Conservation (phyloP, 2,888 invertebrate species). For the Pelosia muscerda region DNA sequence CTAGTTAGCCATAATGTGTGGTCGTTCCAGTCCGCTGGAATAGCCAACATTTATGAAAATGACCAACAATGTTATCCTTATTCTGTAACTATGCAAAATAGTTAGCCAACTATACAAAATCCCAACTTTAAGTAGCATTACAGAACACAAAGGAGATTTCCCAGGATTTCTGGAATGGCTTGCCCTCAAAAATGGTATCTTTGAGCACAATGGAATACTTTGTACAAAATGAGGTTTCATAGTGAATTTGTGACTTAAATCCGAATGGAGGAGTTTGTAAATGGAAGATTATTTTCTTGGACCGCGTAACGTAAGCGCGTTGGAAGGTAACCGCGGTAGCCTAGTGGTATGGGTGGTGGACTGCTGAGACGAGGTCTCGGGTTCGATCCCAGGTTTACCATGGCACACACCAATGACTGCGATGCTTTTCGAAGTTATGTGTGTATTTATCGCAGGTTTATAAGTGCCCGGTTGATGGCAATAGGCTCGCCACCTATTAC, state of each 20-base stretch:
- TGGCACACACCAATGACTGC: too few relatives aligned
- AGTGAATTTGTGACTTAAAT: constrained; percentile 11
- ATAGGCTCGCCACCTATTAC: too few relatives aligned
- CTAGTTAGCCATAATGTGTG: too few relatives aligned
- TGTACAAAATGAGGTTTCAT: neutral
- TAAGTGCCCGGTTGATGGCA: too few relatives aligned
- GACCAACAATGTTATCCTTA: neutral
- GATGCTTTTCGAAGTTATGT: too few relatives aligned
- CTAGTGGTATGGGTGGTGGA: too few relatives aligned
- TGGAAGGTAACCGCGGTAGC: too few relatives aligned
- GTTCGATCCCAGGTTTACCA: too few relatives aligned
- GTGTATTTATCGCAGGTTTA: too few relatives aligned
- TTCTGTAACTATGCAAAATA: neutral
- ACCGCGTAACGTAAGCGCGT: too few relatives aligned
- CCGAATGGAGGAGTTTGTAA: neutral
- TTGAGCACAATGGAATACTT: constrained; percentile 20
- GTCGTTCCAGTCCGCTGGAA: too few relatives aligned
- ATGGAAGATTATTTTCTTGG: neutral
- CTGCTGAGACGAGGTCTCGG: too few relatives aligned
- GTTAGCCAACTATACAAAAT: constrained; percentile 13
- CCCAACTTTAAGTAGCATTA: constrained; percentile 29
- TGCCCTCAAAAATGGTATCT: constrained; percentile 37
- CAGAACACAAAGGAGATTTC: constrained; percentile 34
- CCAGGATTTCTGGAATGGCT: constrained; percentile 26
- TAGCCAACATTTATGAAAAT: neutral